Base-by-base conservation (phyloP, 2,797 vertebrate genomes). In the Coranthus polyacanthus region DNA sequence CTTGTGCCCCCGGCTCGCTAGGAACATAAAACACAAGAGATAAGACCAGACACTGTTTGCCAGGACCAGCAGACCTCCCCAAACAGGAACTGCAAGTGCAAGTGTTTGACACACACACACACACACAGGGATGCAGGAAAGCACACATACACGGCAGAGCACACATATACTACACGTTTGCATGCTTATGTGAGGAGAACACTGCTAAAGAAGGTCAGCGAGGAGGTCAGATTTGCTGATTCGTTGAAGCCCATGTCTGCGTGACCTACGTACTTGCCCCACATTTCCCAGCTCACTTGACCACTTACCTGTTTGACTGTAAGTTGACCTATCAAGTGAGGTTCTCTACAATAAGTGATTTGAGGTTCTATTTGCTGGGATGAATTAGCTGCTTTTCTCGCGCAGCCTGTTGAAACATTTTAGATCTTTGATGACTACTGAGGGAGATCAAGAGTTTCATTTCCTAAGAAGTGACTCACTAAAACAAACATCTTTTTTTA, bases 1-100 rank as follows among this genome's bases (percentile, higher is more conserved):
- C 88, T 91, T 93, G 92, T 94, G 88, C 82, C 90, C 86, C 76
- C 68, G 52, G 75, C 81, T 84, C 75, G 82, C 84, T 70, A 84
- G 76, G 85, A 88, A 91, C 88, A 91, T 92, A 91, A 93, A 91
- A 91, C 88, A 91, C 82, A 87, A 91, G 89, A 90, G 91, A 92
- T 91, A 91, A 93, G 89, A 89, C 87, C 82, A 90, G 85, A 90
- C 86, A 92, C 70, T 88, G 86, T 88, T 88, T 84, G 88, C 86
- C 83, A 86, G 84, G 67, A 87, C 63, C 86, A 75, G 58, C 11
- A 72, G 76, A 87, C 82, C 79, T 89, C 83, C 87, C 85, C 55
- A 81, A 86, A 87, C 83, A 89, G 84, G 90, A 90, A 88, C 82
- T 85, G 87, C 86, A 87, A 89, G 89, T 82, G 83, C 87, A 90